phyloP scores from a whole-genome alignment of 2,888 invertebrate species.

The Teleiodes luculella region DNA sequence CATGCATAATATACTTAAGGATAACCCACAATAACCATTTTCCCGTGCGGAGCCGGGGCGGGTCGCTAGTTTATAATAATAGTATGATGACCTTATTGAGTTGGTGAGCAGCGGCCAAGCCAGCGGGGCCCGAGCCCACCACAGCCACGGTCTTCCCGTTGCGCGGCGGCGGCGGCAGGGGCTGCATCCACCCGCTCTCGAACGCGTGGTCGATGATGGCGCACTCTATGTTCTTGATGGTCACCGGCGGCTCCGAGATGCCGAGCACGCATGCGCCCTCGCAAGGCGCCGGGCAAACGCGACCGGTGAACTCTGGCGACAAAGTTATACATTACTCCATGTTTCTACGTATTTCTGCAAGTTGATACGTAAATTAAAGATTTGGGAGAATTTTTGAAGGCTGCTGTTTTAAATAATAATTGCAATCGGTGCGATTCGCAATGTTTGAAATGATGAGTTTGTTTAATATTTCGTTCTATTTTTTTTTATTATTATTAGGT shows the following conservation, averaged over 20 bases:
- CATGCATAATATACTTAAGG: no score
- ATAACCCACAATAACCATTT: no score
- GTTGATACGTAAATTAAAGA: no score
- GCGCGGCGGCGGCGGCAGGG: slow-evolving; percentile 81
- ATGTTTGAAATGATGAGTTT: no score
- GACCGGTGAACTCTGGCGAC: slow-evolving; percentile 88
- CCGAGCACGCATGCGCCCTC: slow-evolving; percentile 98
- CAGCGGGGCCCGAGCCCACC: slow-evolving; percentile 96
- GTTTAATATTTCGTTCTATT: no score
- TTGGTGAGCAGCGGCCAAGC: slow-evolving; percentile 97
- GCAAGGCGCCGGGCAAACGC: slow-evolving; percentile 98
- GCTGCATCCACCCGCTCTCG: slow-evolving; percentile 95
- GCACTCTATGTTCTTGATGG: slow-evolving; percentile 99
- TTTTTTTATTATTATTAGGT: no score
- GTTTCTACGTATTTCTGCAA: no score
- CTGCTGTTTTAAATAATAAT: no score
- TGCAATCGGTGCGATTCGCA: no score
- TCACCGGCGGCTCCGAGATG: slow-evolving; percentile 97
- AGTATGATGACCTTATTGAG: slow-evolving; percentile 84
- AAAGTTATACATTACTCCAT: background rate
- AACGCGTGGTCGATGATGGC: slow-evolving; percentile 99
- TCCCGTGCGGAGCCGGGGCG: no score
- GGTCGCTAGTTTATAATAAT: no score
- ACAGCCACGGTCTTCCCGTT: slow-evolving; percentile 92
- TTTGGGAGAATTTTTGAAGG: no score